These are phyloP conservation scores for Epinotia demarniana DNA, from an alignment of 2,888 invertebrate species.

Conservation along the genomic window DNA sequence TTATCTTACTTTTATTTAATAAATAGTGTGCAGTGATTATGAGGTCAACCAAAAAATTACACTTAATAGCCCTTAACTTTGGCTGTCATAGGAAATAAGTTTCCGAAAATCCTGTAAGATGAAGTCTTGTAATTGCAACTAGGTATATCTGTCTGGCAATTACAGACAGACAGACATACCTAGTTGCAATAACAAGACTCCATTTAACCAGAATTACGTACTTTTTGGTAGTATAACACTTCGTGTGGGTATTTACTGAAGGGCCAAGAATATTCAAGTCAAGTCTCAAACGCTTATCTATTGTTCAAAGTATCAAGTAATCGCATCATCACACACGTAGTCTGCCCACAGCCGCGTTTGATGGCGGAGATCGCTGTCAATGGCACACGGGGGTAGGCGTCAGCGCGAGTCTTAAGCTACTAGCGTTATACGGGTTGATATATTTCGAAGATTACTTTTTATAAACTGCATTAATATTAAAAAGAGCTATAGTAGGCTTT, in stretches of 20 bases:
- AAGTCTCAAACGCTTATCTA: constrained; percentile 71
- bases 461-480: no score
- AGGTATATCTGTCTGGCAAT: no score
- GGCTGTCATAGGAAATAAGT: background rate
- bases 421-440: constrained; percentile 11
- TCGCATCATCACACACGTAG: constrained; percentile 77
- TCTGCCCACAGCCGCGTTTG: constrained; percentile 71
- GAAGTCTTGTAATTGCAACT: no score
- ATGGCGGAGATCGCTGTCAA: constrained; percentile 63
- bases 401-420: constrained; percentile 49
- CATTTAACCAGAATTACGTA: background rate
- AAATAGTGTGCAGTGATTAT: no score
- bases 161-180: no score
- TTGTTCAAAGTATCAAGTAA: constrained; percentile 72
- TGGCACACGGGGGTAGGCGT: constrained; percentile 38
- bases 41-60: no score
- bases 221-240: constrained; percentile 21
- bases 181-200: no score
- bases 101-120: background rate
- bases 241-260: constrained; percentile 54
- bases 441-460: background rate
- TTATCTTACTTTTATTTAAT: no score
- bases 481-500: no score
- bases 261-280: constrained; percentile 66
- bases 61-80: no score